These are phyloP conservation scores for Dolichopus griseipennis DNA, from an alignment of 2,888 invertebrate species.

Conservation along the genomic window DNA sequence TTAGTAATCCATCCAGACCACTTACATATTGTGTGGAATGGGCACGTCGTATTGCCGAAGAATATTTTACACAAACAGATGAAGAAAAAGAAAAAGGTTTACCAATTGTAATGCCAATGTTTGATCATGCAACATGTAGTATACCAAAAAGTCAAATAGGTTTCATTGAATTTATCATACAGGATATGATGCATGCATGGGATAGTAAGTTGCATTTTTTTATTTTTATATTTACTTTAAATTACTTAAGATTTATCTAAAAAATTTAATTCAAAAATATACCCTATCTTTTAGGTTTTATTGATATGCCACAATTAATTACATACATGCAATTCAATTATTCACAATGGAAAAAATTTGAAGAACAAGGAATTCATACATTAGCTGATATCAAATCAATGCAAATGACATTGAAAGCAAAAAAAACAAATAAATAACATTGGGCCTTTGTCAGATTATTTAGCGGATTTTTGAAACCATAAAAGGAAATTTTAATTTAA, in stretches of 20 bases:
- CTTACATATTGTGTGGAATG: slow-evolving; percentile 78
- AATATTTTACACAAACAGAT: slow-evolving; percentile 96
- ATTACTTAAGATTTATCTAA: no score
- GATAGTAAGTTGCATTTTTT: slow-evolving; percentile 57
- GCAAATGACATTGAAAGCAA: slow-evolving; percentile 35
- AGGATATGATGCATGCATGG: slow-evolving; percentile 97
- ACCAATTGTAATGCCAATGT: slow-evolving; percentile 98
- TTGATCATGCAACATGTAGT: slow-evolving; percentile 88
- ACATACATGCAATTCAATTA: slow-evolving; percentile 77
- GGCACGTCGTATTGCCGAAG: slow-evolving; percentile 88
- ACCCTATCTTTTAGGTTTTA: slow-evolving; percentile 58
- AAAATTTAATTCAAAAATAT: neutral
- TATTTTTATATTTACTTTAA: no score
- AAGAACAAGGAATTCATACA: slow-evolving; percentile 66
- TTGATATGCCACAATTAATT: slow-evolving; percentile 86
- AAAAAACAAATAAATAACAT: slow-evolving; percentile 39
- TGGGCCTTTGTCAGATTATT: slow-evolving; percentile 39
- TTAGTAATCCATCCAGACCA: slow-evolving; percentile 91
- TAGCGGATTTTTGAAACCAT: slow-evolving; percentile 36
- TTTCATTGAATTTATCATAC: slow-evolving; percentile 95
- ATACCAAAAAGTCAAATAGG: slow-evolving; percentile 97
- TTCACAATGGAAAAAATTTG: slow-evolving; percentile 81
- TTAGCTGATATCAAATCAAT: slow-evolving; percentile 56
- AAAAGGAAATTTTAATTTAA: neutral
- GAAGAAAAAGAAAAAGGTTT: slow-evolving; percentile 83